phyloP scores from a whole-genome alignment of 2,113 vertebrate species.

The Pelodiscus sinensis region DNA sequence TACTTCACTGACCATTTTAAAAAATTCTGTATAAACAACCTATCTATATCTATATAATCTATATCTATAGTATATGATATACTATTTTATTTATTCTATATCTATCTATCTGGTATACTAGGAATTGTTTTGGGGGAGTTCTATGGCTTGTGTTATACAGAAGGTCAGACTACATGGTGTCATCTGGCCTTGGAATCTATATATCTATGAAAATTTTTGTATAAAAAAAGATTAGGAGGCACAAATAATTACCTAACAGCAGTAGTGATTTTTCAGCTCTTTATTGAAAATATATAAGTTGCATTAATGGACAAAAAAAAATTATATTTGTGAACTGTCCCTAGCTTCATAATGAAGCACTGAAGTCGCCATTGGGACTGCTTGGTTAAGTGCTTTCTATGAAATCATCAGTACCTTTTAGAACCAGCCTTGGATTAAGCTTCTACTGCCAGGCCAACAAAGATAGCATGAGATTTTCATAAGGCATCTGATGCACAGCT shows the following conservation, averaged over 20 bases:
- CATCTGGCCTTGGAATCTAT: background rate
- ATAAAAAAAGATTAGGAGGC: background rate
- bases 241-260: background rate
- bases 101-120: background rate
- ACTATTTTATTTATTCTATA: no score
- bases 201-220: background rate
- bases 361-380: background rate
- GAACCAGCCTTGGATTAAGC: conserved; percentile 2
- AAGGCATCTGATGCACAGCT: background rate
- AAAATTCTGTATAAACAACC: background rate
- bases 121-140: background rate
- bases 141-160: background rate
- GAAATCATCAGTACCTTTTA: conserved; percentile 35
- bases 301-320: conserved; percentile 5
- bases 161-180: background rate
- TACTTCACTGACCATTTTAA: background rate
- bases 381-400: background rate
- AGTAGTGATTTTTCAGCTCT: conserved; percentile 1
- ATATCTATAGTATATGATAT: no score
- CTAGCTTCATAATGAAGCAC: background rate
- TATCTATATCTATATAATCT: no score
- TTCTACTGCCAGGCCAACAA: conserved; percentile 20
- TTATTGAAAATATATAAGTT: conserved; percentile 10
- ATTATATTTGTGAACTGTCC: conserved; percentile 6
- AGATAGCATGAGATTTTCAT: background rate